These are phyloP conservation scores for Scaptomyza pallida DNA, from an alignment of 1,140 invertebrate genomes.

Conservation along the genomic window DNA sequence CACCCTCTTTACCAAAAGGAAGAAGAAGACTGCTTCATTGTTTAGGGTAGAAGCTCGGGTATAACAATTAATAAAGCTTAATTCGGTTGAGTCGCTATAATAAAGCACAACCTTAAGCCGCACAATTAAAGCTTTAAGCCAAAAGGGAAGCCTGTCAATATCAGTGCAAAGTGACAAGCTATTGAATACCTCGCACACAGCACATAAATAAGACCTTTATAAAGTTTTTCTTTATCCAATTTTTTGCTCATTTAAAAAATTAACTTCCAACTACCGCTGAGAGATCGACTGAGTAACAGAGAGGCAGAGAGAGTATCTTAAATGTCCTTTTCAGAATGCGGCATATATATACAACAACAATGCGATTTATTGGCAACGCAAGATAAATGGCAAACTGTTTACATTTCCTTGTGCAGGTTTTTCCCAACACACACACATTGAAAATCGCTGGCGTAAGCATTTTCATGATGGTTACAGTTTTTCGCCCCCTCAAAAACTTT, in stretches of 20 bases:
- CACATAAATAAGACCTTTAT: conserved; percentile 33
- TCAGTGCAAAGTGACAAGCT: conserved; percentile 50
- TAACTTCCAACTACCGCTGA: conserved; percentile 67
- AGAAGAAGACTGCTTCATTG: not conserved
- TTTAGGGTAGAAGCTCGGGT: conserved; percentile 16
- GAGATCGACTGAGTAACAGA: too few relatives aligned
- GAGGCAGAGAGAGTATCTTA: conserved; percentile 31
- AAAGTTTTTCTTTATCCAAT: conserved; percentile 37
- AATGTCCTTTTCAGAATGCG: conserved; percentile 35
- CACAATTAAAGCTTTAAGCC: conserved; percentile 73
- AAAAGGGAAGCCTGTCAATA: conserved; percentile 45
- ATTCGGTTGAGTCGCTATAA: conserved; percentile 58
- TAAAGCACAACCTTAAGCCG: conserved; percentile 74
- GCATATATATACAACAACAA: conserved; percentile 38
- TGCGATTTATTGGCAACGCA: conserved; percentile 77
- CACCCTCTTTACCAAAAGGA: conserved; percentile 41
- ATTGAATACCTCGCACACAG: conserved; percentile 46
- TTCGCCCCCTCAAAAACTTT: conserved; percentile 64
- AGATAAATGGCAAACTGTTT: conserved; percentile 81
- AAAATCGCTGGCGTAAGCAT: conserved; percentile 75
- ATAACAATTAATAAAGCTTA: conserved; percentile 78
- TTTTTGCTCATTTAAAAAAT: conserved; percentile 75
- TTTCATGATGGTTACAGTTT: conserved; percentile 67
- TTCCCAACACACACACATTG: conserved; percentile 42
- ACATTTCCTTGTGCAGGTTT: conserved; percentile 65